Evolutionary conservation across 2,113 vertebrate species (phyloP).

Genomic region (Polyodon spathula): DNA sequence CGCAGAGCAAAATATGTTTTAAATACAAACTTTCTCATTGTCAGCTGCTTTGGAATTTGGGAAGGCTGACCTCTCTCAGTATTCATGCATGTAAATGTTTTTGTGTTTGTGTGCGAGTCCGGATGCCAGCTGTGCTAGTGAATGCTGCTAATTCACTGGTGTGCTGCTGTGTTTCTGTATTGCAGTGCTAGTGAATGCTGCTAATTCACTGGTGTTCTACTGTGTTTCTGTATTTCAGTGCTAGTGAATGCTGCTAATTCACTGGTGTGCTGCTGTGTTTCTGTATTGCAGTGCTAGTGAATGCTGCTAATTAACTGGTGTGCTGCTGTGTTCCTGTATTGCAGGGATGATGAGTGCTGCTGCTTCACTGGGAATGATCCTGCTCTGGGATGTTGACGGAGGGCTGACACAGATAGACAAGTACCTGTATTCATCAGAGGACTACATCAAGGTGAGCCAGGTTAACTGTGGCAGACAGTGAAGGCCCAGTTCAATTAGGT

Average conservation of each 20-base stretch:
- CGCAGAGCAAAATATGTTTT: too few species aligned
- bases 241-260: conserved; percentile 96
- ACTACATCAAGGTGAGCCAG: conserved; percentile 86
- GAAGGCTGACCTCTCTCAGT: too few species aligned
- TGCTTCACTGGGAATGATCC: conserved; percentile 88
- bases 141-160: too few species aligned
- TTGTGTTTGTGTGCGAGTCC: too few species aligned
- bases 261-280: conserved; percentile 52
- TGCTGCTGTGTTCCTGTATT: conserved; percentile 24
- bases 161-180: conserved; percentile 18
- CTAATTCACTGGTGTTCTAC: conserved; percentile 88
- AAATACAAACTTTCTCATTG: too few species aligned
- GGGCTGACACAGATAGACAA: conserved; percentile 97
- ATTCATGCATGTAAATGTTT: too few species aligned
- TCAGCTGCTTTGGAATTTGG: too few species aligned
- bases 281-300: not conserved
- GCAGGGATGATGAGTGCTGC: conserved; percentile 94
- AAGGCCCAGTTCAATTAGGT: too few species aligned
- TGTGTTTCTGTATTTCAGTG: conserved; percentile 55
- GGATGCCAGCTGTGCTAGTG: too few species aligned
- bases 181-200: conserved; percentile 90
- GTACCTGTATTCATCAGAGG: conserved; percentile 94
- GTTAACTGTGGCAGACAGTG: not conserved
- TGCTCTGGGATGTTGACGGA: conserved; percentile 94
- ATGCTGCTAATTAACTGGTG: not conserved